These are phyloP conservation scores for Callitettix versicolor DNA, from an alignment of 1,140 invertebrate species.

Conservation along the genomic window DNA sequence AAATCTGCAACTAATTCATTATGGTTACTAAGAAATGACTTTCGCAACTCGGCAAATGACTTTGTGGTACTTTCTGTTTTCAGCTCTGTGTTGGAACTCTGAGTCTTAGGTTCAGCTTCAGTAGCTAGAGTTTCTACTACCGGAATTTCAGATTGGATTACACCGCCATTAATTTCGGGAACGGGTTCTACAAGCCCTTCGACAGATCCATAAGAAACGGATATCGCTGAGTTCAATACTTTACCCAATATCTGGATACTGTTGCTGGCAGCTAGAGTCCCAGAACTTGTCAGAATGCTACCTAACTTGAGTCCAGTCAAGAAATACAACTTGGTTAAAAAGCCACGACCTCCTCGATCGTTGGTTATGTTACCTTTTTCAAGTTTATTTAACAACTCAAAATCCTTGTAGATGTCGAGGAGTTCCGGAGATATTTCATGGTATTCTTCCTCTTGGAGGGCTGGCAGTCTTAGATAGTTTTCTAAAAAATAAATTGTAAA, in stretches of 20 bases:
- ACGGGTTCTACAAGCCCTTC: background rate
- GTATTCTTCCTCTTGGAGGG: background rate
- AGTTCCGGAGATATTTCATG: background rate
- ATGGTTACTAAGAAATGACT: background rate
- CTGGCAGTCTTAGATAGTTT: too few species aligned
- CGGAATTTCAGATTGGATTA: too few species aligned
- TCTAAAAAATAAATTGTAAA: too few species aligned
- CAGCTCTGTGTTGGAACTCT: too few species aligned
- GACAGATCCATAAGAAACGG: constrained; percentile 17
- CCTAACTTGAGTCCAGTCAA: constrained; percentile 19
- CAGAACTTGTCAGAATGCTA: constrained; percentile 8
- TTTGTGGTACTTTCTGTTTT: too few species aligned
- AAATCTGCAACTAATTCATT: constrained; percentile 6
- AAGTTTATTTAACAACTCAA: background rate
- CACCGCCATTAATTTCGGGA: background rate
- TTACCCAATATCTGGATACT: constrained; percentile 22
- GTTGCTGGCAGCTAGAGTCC: constrained; percentile 21
- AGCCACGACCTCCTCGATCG: constrained; percentile 14
- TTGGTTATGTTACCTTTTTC: background rate
- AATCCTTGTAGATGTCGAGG: constrained; percentile 1
- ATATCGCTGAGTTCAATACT: constrained; percentile 21
- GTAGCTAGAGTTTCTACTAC: too few species aligned
- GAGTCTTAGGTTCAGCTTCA: too few species aligned
- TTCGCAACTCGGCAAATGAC: background rate
- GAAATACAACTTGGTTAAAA: constrained; percentile 21